phyloP scores from a whole-genome alignment of 2,888 invertebrate species.

The Ceratothoa steindachneri region DNA sequence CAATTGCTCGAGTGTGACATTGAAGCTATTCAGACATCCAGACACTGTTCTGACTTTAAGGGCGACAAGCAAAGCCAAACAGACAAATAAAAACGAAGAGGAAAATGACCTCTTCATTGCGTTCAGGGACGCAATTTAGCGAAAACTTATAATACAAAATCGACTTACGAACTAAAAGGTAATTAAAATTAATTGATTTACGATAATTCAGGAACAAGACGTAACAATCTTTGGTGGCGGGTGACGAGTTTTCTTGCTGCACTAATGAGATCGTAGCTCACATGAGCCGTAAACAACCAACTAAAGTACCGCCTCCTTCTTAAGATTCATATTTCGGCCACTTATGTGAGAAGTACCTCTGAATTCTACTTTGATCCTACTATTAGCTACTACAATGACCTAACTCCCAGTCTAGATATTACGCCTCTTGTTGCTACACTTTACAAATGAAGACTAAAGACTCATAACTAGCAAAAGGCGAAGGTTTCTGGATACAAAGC shows the following conservation, averaged over 20 bases:
- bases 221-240: neutral
- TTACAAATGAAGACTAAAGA: neutral
- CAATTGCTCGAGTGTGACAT: conserved; percentile 13
- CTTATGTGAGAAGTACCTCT: neutral
- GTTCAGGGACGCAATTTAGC: too few species aligned
- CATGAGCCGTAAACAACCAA: neutral
- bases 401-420: neutral
- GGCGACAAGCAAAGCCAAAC: neutral
- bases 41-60: neutral
- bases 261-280: neutral
- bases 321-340: neutral
- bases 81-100: neutral
- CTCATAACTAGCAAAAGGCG: neutral
- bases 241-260: neutral
- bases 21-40: conserved; percentile 17
- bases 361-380: neutral
- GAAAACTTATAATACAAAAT: too few species aligned
- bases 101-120: neutral
- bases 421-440: neutral
- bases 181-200: neutral
- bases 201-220: neutral
- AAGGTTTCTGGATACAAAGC: neutral
- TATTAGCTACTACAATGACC: neutral
- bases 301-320: neutral
- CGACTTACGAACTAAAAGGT: neutral